Evolutionary conservation across 2,888 invertebrate species (phyloP).

Genomic region (Punctoribates punctum): DNA sequence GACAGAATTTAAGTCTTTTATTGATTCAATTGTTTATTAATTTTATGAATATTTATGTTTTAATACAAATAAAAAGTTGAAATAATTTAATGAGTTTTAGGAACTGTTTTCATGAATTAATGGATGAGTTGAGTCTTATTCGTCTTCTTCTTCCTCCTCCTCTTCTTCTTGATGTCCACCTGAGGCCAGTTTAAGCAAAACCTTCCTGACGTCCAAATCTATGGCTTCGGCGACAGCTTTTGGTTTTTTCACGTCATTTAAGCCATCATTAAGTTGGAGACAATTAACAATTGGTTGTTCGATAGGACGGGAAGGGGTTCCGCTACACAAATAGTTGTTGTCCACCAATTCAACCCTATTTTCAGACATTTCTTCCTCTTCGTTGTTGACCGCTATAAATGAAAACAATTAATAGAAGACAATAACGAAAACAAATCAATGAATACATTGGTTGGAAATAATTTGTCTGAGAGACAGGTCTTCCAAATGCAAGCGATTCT

Average conservation of each 20-base stretch:
- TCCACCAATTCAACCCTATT: neutral
- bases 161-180: slow-evolving; percentile 2
- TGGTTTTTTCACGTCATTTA: neutral
- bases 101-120: too few relatives aligned
- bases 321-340: slow-evolving; percentile 8
- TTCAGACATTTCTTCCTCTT: neutral
- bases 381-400: neutral
- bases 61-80: too few relatives aligned
- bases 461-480: neutral
- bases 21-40: too few relatives aligned
- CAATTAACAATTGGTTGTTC: slow-evolving; percentile 10
- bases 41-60: too few relatives aligned
- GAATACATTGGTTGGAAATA: neutral
- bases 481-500: slow-evolving; percentile 10
- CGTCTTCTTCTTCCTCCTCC: slow-evolving; percentile 1
- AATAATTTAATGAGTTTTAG: too few relatives aligned
- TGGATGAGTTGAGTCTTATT: neutral
- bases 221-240: slow-evolving; percentile 23
- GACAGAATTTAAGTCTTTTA: too few relatives aligned
- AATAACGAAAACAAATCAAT: neutral
- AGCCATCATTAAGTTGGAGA: neutral
- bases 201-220: slow-evolving; percentile 14
- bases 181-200: neutral
- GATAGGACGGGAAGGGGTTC: slow-evolving; percentile 17
- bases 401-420: neutral